These are phyloP conservation scores for Melanaphis sacchari DNA, from an alignment of 1,140 invertebrate species.

Conservation along the genomic window DNA sequence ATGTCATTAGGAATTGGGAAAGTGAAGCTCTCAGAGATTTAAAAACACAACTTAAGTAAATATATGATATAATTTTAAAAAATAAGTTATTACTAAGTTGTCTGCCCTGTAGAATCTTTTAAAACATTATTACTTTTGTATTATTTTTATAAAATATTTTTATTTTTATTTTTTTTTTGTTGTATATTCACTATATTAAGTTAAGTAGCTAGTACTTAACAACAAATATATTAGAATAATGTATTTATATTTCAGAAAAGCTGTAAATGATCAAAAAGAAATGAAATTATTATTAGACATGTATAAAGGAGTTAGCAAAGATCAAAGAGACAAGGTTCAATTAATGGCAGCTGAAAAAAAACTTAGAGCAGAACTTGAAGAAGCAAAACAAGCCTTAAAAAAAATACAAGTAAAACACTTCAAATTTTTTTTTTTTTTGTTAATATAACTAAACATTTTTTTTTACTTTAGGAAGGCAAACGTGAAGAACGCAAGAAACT, in stretches of 20 bases:
- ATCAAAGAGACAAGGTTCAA: conserved; percentile 94
- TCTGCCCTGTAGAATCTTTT: background rate
- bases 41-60: conserved; percentile 89
- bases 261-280: conserved; percentile 89
- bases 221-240: background rate
- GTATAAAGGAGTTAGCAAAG: conserved; percentile 96
- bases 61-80: conserved; percentile 58
- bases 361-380: conserved; percentile 86
- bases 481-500: conserved; percentile 90
- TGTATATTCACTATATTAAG: background rate
- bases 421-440: background rate
- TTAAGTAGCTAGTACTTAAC: background rate
- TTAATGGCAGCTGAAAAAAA: conserved; percentile 95
- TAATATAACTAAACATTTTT: background rate
- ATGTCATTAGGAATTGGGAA: conserved; percentile 69
- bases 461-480: conserved; percentile 79
- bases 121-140: too few species aligned
- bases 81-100: background rate
- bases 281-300: conserved; percentile 94
- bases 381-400: conserved; percentile 82
- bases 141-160: too few species aligned
- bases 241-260: conserved; percentile 74
- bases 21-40: conserved; percentile 80
- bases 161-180: too few species aligned
- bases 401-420: conserved; percentile 71